These are phyloP conservation scores for Leucania comma DNA, from an alignment of 2,888 invertebrate genomes.

Conservation along the genomic window DNA sequence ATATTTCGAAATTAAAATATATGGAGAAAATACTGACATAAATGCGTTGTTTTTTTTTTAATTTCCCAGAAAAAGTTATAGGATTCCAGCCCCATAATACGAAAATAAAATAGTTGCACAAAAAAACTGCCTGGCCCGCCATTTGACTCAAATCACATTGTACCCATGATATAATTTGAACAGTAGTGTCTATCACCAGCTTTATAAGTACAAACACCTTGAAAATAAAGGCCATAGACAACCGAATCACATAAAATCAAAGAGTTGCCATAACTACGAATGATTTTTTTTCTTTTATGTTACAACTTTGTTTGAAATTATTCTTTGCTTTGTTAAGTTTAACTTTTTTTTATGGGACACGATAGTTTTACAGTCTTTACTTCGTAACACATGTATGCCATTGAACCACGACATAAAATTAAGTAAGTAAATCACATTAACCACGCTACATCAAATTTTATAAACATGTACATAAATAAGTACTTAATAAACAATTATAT, in stretches of 20 bases:
- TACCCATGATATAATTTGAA: conserved; percentile 41
- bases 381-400: conserved; percentile 17
- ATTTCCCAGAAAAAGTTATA: background rate
- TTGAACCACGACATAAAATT: conserved; percentile 33
- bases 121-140: conserved; percentile 7
- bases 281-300: conserved; percentile 2
- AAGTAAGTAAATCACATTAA: conserved; percentile 55
- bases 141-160: conserved; percentile 13
- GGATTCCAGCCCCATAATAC: background rate
- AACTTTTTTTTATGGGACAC: conserved; percentile 31
- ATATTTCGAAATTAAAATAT: background rate
- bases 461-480: conserved; percentile 38
- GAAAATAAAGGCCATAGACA: conserved; percentile 19
- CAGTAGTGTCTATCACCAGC: conserved; percentile 42
- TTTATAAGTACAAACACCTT: conserved; percentile 43
- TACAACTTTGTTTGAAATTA: conserved; percentile 3
- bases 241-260: conserved; percentile 35
- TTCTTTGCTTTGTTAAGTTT: background rate
- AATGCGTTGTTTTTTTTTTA: background rate
- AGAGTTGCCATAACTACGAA: background rate
- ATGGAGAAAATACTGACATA: conserved; percentile 3
- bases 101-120: conserved; percentile 19
- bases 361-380: conserved; percentile 5
- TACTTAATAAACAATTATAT: conserved; percentile 46
- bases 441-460: conserved; percentile 43